Base-by-base conservation (phyloP, 1,140 invertebrate genomes). In the Melipona quadrifasciata region DNA sequence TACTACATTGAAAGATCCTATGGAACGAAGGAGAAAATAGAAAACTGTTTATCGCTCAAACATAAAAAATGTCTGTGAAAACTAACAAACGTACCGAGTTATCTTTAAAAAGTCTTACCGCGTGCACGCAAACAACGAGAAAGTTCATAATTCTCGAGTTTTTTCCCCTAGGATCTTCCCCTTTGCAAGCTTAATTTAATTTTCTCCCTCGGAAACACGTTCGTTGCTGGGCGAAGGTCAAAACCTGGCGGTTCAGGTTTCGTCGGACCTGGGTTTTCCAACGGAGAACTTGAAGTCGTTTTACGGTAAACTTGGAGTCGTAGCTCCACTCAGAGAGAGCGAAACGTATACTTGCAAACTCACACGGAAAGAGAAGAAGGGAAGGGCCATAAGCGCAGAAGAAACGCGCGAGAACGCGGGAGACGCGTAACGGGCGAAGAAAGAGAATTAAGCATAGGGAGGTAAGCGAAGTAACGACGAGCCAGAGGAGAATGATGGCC, bases 271-370 rank as follows among this genome's bases (percentile, higher is more conserved):
- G 80, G 67, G 77, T 76, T 74, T 61, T 76, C 47, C 72, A 39
- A 84, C 78, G 80, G 64, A 68, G 67, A 85, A 84, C 84, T 90
- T 83, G 65, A 82, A 84, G 85, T 31, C 31, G 88, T 70, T 61
- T 90, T 57, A 73, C 86, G 64, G 78, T 27, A 84, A 90, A 91
- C 67, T 90, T 88, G 80, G 71, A 84, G 78, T 88, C 87, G 51
- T 83, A 82, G 70, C 68, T 70, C 80, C 85, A 86, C 82, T 90
- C 81, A 88, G 75, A 87, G 75, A 86, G 82, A 86, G 71, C 73
- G 84, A 84, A 68, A 73, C 70, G 65, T 51, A 51, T 53, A 6
- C 39, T 47, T 47, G 39, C 39, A 6, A 47, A 47, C 39, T 47
- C 39, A 47, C 39, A 39, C 39, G 39, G 5, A 4, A 39, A 39